Conservation (phyloP, 2,888 invertebrate genomes). For the Bombylius discolor region DNA sequence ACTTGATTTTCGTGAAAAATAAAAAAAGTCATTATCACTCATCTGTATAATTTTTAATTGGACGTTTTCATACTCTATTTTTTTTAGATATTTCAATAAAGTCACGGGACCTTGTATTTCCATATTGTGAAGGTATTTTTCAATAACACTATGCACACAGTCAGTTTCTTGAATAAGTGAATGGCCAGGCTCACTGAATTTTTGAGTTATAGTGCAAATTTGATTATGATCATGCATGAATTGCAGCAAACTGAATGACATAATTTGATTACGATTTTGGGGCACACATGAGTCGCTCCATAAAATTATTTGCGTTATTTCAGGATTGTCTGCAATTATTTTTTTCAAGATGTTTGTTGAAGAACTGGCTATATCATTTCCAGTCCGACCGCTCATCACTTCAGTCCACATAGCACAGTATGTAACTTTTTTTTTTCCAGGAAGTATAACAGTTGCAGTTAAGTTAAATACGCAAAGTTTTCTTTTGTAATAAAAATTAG, state of each 20-base stretch:
- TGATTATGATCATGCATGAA: too few relatives aligned
- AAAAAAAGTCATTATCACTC: too few relatives aligned
- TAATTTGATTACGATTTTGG: slow-evolving; percentile 1
- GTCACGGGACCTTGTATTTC: too few relatives aligned
- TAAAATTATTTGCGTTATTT: background rate
- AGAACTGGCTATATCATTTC: background rate
- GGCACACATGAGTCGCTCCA: slow-evolving; percentile 1
- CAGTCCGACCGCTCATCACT: background rate
- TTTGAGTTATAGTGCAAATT: too few relatives aligned
- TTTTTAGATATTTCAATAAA: too few relatives aligned
- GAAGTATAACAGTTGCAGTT: background rate
- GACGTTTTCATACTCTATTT: too few relatives aligned
- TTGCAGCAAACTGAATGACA: background rate
- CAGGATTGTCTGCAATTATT: background rate
- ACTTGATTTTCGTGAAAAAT: too few relatives aligned
- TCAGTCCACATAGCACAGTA: slow-evolving; percentile 4
- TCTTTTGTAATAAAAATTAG: background rate
- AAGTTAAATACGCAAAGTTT: background rate
- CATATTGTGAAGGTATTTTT: too few relatives aligned
- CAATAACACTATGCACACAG: too few relatives aligned
- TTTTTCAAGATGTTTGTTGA: background rate
- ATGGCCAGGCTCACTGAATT: too few relatives aligned
- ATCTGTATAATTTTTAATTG: too few relatives aligned
- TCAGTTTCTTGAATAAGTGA: too few relatives aligned
- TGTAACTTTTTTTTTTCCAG: background rate